Conservation (phyloP, 2,113 vertebrate species). For the Cebus imitator region DNA sequence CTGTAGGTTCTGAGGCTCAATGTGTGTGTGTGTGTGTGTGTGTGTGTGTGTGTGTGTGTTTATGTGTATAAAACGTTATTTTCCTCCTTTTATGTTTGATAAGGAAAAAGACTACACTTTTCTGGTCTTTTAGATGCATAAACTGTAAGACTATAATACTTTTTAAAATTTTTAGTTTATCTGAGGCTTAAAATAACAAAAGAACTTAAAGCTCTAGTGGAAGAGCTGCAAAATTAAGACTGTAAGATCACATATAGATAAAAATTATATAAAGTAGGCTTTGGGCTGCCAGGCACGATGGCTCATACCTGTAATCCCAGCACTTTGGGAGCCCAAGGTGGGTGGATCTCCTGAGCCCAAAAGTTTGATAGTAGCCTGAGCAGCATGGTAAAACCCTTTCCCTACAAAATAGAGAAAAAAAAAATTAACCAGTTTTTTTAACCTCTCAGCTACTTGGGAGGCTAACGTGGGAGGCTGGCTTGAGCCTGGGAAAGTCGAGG, state of each 20-base stretch:
- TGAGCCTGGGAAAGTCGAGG: too few species aligned
- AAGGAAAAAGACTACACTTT: not conserved
- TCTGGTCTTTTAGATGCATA: not conserved
- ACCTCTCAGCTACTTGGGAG: too few species aligned
- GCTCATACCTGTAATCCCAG: too few species aligned
- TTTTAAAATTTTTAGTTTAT: not conserved
- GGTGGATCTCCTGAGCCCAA: too few species aligned
- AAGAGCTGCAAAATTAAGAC: conserved; percentile 44
- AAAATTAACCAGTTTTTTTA: too few species aligned
- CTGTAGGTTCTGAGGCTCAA: not conserved
- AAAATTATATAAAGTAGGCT: not conserved
- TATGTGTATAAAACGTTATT: not conserved
- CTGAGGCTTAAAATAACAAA: conserved; percentile 32
- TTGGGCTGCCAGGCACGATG: too few species aligned
- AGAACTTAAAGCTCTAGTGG: not conserved
- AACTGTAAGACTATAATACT: not conserved
- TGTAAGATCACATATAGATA: not conserved
- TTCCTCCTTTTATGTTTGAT: not conserved
- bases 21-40: not conserved
- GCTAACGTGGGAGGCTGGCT: too few species aligned
- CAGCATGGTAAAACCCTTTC: too few species aligned
- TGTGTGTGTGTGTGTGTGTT: not conserved
- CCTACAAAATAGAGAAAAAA: too few species aligned
- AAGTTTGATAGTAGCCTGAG: too few species aligned
- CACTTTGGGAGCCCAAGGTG: too few species aligned